Evolutionary conservation across 2,888 invertebrate species (phyloP).

Genomic region (Stenodera caucasica): DNA sequence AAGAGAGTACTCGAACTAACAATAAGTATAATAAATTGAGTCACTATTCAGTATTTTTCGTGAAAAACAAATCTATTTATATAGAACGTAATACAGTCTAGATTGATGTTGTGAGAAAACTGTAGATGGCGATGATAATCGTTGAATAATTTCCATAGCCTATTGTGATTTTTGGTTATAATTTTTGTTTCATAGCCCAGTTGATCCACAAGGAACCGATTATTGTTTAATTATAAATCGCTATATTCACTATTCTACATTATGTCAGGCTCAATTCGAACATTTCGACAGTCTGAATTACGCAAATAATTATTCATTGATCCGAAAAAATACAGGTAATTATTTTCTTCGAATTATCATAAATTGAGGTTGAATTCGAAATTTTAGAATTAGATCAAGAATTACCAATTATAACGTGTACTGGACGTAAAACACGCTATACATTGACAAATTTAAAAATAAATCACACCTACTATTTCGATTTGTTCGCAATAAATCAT

Average conservation of each 20-base stretch:
- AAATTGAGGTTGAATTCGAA: too few species aligned
- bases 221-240: constrained; percentile 61
- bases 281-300: constrained; percentile 26
- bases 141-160: too few species aligned
- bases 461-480: constrained; percentile 58
- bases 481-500: constrained; percentile 60
- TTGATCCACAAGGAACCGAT: constrained; percentile 57
- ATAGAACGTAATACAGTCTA: too few species aligned
- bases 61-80: too few species aligned
- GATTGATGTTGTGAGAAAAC: too few species aligned
- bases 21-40: too few species aligned
- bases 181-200: constrained; percentile 49
- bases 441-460: constrained; percentile 56
- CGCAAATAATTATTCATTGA: background rate
- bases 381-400: constrained; percentile 8
- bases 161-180: too few species aligned
- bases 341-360: too few species aligned
- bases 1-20: too few species aligned
- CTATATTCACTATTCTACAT: constrained; percentile 53
- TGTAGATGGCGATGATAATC: too few species aligned
- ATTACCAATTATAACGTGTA: constrained; percentile 53
- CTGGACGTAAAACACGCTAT: constrained; percentile 58
- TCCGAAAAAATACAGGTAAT: background rate
- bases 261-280: constrained; percentile 58
- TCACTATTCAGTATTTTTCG: too few species aligned